Evolutionary conservation across 2,113 vertebrate species (phyloP).

Genomic region (Oncorhynchus keta): DNA sequence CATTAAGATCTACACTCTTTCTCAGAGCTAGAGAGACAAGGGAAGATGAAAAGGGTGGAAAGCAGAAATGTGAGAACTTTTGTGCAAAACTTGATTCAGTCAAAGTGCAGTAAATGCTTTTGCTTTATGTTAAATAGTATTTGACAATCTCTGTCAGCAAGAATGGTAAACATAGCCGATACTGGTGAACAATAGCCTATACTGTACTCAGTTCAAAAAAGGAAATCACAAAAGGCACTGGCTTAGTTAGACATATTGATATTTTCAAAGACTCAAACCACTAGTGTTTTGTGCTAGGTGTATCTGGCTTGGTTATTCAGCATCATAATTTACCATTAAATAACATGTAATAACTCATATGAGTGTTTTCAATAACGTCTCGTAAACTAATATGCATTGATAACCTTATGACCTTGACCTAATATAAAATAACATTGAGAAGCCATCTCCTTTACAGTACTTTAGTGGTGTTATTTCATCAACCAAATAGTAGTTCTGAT

Average conservation of each 20-base stretch:
- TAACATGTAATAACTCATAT: background rate
- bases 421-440: conserved; percentile 25
- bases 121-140: too few relatives aligned
- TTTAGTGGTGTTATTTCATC: conserved; percentile 36
- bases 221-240: too few relatives aligned
- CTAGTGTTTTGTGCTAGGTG: background rate
- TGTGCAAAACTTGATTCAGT: background rate
- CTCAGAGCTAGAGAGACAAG: background rate
- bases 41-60: background rate
- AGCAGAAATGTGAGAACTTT: background rate
- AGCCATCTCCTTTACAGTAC: conserved; percentile 33
- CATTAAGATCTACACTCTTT: too few relatives aligned
- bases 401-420: conserved; percentile 50
- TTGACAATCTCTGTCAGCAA: too few relatives aligned
- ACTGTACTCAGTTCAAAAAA: too few relatives aligned
- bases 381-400: background rate
- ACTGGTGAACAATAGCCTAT: too few relatives aligned
- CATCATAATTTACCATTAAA: background rate
- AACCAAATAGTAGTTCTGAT: conserved; percentile 52
- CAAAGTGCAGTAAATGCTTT: too few relatives aligned
- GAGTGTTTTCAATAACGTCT: background rate
- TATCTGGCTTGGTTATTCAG: background rate
- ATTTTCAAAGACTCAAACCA: background rate
- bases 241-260: background rate
- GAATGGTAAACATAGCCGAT: too few relatives aligned